A percentile compares a stretch with the other conserved stretches of the same genome.
Evolutionary conservation across 2,797 vertebrate species (phyloP).

Genomic region (Amphiprion clarkii): DNA sequence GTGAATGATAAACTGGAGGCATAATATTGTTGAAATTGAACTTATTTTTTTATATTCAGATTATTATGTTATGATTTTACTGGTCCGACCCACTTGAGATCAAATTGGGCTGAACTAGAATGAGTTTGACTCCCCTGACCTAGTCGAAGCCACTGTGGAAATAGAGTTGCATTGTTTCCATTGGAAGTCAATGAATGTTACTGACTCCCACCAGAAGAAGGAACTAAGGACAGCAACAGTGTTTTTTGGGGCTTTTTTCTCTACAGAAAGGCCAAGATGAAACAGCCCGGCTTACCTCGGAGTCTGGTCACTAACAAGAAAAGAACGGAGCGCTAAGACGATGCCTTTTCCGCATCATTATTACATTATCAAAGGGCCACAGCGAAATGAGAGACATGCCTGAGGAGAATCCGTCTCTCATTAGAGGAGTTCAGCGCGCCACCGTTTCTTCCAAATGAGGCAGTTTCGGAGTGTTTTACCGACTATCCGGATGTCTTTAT

Average conservation of each 20-base stretch:
- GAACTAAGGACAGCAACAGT: conserved; percentile 27
- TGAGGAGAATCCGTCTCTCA: conserved; percentile 60
- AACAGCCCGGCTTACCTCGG: conserved; percentile 44
- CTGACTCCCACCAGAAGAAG: conserved; percentile 28
- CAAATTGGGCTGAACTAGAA: too few species aligned
- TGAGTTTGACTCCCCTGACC: neutral
- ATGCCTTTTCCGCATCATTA: conserved; percentile 60
- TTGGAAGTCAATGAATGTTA: conserved; percentile 48
- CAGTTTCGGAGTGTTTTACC: conserved; percentile 57
- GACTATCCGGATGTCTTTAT: conserved; percentile 47
- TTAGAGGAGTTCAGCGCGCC: conserved; percentile 58
- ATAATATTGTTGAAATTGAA: too few species aligned
- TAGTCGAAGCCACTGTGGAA: conserved; percentile 17
- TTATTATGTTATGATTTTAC: too few species aligned
- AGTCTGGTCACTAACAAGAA: conserved; percentile 63
- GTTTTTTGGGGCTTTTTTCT: conserved; percentile 9
- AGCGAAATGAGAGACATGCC: conserved; percentile 60
- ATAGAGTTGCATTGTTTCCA: conserved; percentile 22
- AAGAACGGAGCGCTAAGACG: conserved; percentile 42
- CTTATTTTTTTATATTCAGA: too few species aligned
- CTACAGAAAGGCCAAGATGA: conserved; percentile 45
- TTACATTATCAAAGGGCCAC: conserved; percentile 73
- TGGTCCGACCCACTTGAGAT: too few species aligned
- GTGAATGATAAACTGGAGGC: too few species aligned
- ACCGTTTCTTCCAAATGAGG: conserved; percentile 59